Evolutionary conservation across 1,140 invertebrate species (phyloP).

Genomic region (Triops cancriformis): DNA sequence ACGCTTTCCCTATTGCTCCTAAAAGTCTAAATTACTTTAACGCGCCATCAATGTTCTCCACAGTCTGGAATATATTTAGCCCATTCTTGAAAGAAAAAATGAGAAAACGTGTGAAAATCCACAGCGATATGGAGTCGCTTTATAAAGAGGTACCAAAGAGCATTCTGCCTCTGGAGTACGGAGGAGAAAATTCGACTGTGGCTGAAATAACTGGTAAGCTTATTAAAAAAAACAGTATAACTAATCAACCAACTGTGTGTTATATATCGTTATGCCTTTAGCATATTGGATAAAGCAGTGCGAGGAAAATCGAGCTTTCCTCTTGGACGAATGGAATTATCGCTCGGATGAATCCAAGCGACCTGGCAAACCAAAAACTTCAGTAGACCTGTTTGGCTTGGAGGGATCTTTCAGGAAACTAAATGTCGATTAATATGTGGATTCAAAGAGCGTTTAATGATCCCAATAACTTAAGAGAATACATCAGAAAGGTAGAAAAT

Average conservation of each 20-base stretch:
- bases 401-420: constrained; percentile 72
- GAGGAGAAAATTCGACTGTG: constrained; percentile 60
- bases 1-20: background rate
- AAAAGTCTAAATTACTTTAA: background rate
- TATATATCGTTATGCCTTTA: background rate
- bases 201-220: constrained; percentile 55
- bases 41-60: background rate
- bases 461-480: no score
- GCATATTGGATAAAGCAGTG: constrained; percentile 23
- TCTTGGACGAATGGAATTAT: constrained; percentile 53
- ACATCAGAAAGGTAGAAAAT: no score
- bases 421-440: constrained; percentile 54
- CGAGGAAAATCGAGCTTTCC: constrained; percentile 22
- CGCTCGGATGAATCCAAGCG: constrained; percentile 63
- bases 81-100: background rate
- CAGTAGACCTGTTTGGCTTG: constrained; percentile 68
- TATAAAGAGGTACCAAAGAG: constrained; percentile 66
- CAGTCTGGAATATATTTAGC: background rate
- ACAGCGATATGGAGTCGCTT: constrained; percentile 46
- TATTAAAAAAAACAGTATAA: background rate
- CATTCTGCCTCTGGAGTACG: constrained; percentile 68
- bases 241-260: no score
- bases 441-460: no score
- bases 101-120: background rate
- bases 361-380: constrained; percentile 65